Evolutionary conservation across 2,113 vertebrate species (phyloP).

Genomic region (Myrmecophaga tridactyla): DNA sequence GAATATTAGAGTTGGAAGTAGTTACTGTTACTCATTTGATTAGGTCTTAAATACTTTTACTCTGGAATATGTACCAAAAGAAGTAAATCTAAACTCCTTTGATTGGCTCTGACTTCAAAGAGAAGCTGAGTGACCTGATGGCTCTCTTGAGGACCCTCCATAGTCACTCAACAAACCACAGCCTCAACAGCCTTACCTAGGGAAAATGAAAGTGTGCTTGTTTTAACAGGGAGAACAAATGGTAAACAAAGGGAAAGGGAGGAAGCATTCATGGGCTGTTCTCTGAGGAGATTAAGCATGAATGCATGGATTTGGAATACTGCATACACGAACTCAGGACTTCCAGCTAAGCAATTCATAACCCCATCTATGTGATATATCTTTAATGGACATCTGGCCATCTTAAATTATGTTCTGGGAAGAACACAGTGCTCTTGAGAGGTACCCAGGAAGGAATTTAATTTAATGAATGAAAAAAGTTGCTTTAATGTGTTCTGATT

Average conservation of each 20-base stretch:
- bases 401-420: background rate
- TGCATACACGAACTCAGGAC: background rate
- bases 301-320: background rate
- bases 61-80: slow-evolving; percentile 13
- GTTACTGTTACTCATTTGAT: slow-evolving; percentile 51
- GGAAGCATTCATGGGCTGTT: background rate
- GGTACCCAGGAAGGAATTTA: background rate
- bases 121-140: background rate
- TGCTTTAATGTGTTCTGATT: background rate
- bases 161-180: background rate
- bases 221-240: background rate
- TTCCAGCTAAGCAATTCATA: background rate
- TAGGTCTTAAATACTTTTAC: slow-evolving; percentile 38
- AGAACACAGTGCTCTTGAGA: background rate
- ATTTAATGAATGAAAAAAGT: background rate
- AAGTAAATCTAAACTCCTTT: slow-evolving; percentile 21
- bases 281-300: background rate
- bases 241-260: background rate
- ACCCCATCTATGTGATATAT: background rate
- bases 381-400: background rate
- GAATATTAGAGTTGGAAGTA: slow-evolving; percentile 53
- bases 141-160: background rate
- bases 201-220: background rate
- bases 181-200: background rate
- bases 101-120: background rate